Conservation (phyloP, 1,140 invertebrate genomes). For the Drosophila tropicalis region DNA sequence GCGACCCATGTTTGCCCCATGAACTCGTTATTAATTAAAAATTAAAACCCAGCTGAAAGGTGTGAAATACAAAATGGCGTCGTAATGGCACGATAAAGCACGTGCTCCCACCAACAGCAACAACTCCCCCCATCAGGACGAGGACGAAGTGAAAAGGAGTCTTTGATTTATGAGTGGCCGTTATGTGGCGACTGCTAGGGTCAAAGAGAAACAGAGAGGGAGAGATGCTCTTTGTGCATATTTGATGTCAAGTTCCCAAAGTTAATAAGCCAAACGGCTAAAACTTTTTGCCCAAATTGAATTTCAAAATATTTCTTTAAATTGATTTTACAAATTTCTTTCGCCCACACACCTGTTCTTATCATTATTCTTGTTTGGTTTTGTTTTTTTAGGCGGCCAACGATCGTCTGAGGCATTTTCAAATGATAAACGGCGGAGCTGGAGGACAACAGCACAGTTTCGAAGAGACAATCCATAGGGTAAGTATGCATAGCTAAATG, state of each 20-base stretch:
- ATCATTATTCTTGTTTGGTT: neutral
- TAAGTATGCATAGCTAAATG: conserved; percentile 83
- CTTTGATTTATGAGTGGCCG: conserved; percentile 70
- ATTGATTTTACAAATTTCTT: conserved; percentile 51
- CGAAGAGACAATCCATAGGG: conserved; percentile 93
- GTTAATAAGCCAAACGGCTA: conserved; percentile 50
- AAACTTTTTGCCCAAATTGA: conserved; percentile 38
- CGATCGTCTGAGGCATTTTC: conserved; percentile 90
- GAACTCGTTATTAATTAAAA: conserved; percentile 79
- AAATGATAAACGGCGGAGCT: conserved; percentile 88
- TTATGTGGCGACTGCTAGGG: neutral
- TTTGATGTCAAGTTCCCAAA: conserved; percentile 37
- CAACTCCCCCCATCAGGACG: conserved; percentile 15
- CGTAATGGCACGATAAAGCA: conserved; percentile 76
- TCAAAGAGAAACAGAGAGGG: neutral
- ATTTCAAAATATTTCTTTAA: conserved; percentile 55
- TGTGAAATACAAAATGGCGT: conserved; percentile 77
- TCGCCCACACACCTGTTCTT: conserved; percentile 14
- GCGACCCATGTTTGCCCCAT: conserved; percentile 45
- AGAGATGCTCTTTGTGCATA: conserved; percentile 54
- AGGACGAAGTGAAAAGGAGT: conserved; percentile 29
- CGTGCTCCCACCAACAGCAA: conserved; percentile 39
- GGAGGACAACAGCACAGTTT: conserved; percentile 89
- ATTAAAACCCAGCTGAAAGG: conserved; percentile 79
- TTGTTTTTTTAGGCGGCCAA: conserved; percentile 82